Percentiles rank a stretch among this genome's conserved stretches.
phyloP scores from a whole-genome alignment of 2,113 vertebrate genomes.

The Myotis davidii region DNA sequence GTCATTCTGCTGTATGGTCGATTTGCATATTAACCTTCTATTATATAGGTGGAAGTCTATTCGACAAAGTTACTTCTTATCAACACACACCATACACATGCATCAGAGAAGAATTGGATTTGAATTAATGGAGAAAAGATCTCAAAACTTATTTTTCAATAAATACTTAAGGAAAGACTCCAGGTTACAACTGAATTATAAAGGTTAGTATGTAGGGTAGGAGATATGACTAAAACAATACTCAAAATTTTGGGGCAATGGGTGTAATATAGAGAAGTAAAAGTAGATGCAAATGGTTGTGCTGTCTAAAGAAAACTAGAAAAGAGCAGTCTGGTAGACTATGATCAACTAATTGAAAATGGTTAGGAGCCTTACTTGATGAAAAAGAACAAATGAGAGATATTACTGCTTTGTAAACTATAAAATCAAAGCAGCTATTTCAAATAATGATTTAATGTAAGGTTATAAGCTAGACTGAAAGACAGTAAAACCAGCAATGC shows the following conservation, averaged over 20 bases:
- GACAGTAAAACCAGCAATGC: slow-evolving; percentile 9
- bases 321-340: background rate
- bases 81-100: background rate
- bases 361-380: background rate
- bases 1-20: too few relatives aligned
- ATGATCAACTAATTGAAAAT: background rate
- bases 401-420: slow-evolving; percentile 32
- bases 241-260: background rate
- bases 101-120: background rate
- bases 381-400: slow-evolving; percentile 19
- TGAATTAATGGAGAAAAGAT: slow-evolving; percentile 1
- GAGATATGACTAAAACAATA: background rate
- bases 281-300: background rate
- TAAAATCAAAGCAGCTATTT: slow-evolving; percentile 28
- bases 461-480: slow-evolving; percentile 9
- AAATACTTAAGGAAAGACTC: slow-evolving; percentile 31
- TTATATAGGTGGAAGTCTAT: background rate
- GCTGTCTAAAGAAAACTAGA: background rate
- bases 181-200: background rate
- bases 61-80: background rate
- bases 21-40: too few relatives aligned
- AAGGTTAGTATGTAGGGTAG: slow-evolving; percentile 8
- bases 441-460: slow-evolving; percentile 42
- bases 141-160: slow-evolving; percentile 38
- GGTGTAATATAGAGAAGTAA: slow-evolving; percentile 31